Percentiles rank a stretch among this genome's conserved stretches.
Conservation (phyloP, 2,113 vertebrate genomes). For the Brevimyrus niger region DNA sequence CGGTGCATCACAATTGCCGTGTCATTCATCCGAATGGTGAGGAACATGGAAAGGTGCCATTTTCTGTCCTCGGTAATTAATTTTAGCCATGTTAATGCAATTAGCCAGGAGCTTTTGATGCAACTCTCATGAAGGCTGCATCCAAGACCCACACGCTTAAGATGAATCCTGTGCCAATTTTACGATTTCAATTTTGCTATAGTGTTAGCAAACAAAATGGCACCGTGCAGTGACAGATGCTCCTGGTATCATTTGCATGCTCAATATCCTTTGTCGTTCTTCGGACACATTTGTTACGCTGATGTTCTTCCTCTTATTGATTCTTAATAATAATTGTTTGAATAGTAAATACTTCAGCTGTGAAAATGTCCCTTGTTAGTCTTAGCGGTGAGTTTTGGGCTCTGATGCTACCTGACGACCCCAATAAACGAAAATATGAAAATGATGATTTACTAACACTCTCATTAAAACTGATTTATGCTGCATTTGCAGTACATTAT, state of each 20-base stretch:
- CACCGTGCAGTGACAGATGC: slow-evolving; percentile 25
- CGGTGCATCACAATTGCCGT: background rate
- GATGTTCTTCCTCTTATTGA: background rate
- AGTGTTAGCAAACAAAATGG: slow-evolving; percentile 14
- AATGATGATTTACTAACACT: background rate
- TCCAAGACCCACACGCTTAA: slow-evolving; percentile 26
- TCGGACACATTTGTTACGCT: background rate
- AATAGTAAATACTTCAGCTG: background rate
- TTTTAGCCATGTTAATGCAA: slow-evolving; percentile 38
- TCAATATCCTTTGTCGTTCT: background rate
- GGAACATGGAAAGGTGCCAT: slow-evolving; percentile 23
- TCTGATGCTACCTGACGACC: background rate
- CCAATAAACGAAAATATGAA: background rate
- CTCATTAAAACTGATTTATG: background rate
- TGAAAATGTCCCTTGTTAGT: background rate
- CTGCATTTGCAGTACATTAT: background rate
- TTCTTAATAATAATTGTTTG: background rate
- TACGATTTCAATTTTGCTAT: slow-evolving; percentile 21
- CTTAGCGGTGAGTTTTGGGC: background rate
- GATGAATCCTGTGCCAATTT: slow-evolving; percentile 27
- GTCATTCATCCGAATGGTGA: slow-evolving; percentile 8
- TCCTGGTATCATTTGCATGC: slow-evolving; percentile 20
- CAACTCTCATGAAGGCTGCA: slow-evolving; percentile 23
- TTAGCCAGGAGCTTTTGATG: slow-evolving; percentile 33
- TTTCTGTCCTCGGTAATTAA: slow-evolving; percentile 41